These are phyloP conservation scores for Phylloscopus collybita DNA, from an alignment of 2,797 vertebrate species.

Conservation along the genomic window DNA sequence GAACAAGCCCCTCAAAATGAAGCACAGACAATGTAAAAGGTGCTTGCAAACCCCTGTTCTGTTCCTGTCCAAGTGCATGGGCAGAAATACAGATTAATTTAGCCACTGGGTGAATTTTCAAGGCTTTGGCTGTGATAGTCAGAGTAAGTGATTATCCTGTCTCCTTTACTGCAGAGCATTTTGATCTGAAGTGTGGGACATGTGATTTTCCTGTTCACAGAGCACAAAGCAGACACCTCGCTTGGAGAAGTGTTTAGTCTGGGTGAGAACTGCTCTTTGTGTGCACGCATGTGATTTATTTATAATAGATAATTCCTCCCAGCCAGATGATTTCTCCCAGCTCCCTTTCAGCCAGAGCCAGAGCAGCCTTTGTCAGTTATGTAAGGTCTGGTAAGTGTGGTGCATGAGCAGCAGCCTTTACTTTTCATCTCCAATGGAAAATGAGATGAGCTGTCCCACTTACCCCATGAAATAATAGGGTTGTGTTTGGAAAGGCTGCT, in stretches of 20 bases:
- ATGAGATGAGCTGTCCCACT: conserved; percentile 11
- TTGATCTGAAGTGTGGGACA: neutral
- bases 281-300: neutral
- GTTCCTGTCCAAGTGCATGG: neutral
- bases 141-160: neutral
- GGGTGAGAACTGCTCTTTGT: conserved; percentile 55
- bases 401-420: conserved; percentile 20
- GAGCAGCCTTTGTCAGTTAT: neutral
- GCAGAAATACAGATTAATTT: neutral
- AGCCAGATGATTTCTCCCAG: conserved; percentile 46
- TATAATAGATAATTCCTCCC: conserved; percentile 35
- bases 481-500: conserved; percentile 18
- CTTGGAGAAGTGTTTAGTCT: conserved; percentile 66
- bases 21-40: neutral
- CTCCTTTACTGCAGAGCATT: conserved; percentile 6
- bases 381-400: conserved; percentile 35
- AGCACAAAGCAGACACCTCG: conserved; percentile 54
- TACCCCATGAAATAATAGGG: conserved; percentile 20
- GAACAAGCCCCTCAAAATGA: conserved; percentile 28
- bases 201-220: conserved; percentile 29
- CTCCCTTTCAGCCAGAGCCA: conserved; percentile 42
- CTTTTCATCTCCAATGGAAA: conserved; percentile 30
- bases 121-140: neutral
- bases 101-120: conserved; percentile 18
- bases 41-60: neutral